Percentiles rank a stretch among this genome's conserved stretches.
Conservation (phyloP, 2,113 vertebrate species). For the Orientallactaga bullata region DNA sequence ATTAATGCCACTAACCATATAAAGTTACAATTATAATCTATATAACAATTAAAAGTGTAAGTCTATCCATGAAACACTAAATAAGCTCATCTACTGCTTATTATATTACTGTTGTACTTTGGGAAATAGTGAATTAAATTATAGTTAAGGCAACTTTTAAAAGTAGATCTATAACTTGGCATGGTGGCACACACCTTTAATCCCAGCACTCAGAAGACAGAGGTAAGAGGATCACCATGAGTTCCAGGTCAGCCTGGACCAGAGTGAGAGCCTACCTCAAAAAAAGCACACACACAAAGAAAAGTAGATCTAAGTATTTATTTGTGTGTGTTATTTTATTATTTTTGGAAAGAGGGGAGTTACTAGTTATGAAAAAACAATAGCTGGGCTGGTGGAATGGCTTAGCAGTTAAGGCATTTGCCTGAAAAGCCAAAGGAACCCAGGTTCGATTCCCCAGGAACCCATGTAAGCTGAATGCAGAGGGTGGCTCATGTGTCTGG, state of each 20-base stretch:
- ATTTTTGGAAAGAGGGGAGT: neutral
- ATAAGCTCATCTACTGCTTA: neutral
- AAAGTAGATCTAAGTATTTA: no score
- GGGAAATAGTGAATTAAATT: slow-evolving; percentile 5
- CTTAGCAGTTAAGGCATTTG: neutral
- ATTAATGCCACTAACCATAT: neutral
- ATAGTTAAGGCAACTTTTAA: slow-evolving; percentile 20
- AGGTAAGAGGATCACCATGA: no score
- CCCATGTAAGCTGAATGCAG: no score
- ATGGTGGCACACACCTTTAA: no score
- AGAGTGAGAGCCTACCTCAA: no score
- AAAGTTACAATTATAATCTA: slow-evolving; percentile 32
- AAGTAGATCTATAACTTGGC: neutral
- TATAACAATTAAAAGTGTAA: neutral
- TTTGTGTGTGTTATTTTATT: slow-evolving; percentile 22
- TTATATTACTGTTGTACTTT: neutral
- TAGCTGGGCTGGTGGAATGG: neutral
- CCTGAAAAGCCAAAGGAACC: no score
- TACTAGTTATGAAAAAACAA: slow-evolving; percentile 34
- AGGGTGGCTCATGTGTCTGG: no score
- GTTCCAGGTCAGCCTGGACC: no score
- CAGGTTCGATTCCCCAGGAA: no score
- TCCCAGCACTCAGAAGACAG: no score
- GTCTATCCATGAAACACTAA: neutral
- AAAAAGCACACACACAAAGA: no score